These are phyloP conservation scores for Teleiodes luculella DNA, from an alignment of 2,888 invertebrate genomes.

Conservation along the genomic window DNA sequence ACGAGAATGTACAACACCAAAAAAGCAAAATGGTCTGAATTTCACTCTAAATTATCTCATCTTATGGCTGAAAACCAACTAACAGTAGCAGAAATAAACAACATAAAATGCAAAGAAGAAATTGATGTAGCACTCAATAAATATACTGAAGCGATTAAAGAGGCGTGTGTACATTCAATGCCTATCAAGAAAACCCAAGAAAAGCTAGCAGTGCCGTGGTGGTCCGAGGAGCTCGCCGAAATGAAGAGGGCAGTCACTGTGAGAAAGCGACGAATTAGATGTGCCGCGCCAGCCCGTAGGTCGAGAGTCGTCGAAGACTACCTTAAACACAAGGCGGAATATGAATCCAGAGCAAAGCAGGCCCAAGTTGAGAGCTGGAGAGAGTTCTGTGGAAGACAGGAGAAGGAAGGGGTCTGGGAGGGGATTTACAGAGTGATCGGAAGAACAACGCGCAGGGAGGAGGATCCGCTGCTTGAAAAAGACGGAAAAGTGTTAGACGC, in stretches of 20 bases:
- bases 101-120: neutral
- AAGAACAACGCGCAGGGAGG: neutral
- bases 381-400: conserved; percentile 23
- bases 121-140: neutral
- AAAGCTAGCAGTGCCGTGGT: neutral
- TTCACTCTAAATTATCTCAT: conserved; percentile 4
- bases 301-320: neutral
- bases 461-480: neutral
- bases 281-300: neutral
- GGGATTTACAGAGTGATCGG: conserved; percentile 13
- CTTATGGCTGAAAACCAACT: neutral
- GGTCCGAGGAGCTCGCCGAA: neutral
- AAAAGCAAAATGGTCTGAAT: conserved; percentile 19
- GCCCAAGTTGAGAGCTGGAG: conserved; percentile 26
- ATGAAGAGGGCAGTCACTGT: neutral
- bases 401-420: conserved; percentile 20
- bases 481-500: neutral
- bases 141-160: neutral
- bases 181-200: neutral
- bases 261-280: neutral
- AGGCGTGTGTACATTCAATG: neutral
- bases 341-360: neutral
- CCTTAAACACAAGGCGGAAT: neutral
- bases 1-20: conserved; percentile 18
- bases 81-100: neutral